These are phyloP conservation scores for Temnothorax ravouxi DNA, from an alignment of 2,888 invertebrate genomes.

Conservation along the genomic window DNA sequence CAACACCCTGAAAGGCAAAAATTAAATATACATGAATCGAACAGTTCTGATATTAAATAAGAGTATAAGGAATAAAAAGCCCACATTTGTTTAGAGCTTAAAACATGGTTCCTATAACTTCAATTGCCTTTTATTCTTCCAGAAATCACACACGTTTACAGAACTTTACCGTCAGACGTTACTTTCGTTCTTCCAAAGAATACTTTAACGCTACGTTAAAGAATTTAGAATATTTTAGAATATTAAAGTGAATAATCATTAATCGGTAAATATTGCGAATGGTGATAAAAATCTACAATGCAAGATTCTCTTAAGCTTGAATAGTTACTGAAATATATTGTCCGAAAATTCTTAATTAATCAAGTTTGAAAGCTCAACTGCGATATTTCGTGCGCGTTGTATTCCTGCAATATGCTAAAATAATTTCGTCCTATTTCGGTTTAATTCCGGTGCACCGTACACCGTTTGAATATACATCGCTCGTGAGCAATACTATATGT, in stretches of 20 bases:
- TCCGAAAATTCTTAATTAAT: neutral
- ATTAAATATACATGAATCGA: neutral
- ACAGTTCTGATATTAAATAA: neutral
- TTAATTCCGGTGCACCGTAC: neutral
- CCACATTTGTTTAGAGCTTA: neutral
- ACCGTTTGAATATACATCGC: neutral
- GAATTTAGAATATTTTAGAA: neutral
- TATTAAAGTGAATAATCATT: neutral
- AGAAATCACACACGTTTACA: neutral
- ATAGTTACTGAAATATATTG: neutral
- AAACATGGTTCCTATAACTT: neutral
- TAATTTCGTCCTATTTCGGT: slow-evolving; percentile 6
- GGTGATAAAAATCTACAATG: neutral
- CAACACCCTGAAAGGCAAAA: slow-evolving; percentile 77
- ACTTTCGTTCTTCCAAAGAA: neutral
- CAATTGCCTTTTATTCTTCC: neutral
- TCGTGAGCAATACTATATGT: slow-evolving; percentile 11
- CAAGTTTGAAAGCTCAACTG: neutral
- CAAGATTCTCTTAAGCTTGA: neutral
- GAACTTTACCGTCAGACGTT: neutral
- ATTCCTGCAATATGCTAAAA: neutral
- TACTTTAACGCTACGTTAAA: neutral
- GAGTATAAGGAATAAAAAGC: neutral
- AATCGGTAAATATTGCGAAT: neutral
- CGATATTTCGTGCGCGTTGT: neutral